Conservation (phyloP, 2,113 vertebrate species). For the Hemichromis elongatus region DNA sequence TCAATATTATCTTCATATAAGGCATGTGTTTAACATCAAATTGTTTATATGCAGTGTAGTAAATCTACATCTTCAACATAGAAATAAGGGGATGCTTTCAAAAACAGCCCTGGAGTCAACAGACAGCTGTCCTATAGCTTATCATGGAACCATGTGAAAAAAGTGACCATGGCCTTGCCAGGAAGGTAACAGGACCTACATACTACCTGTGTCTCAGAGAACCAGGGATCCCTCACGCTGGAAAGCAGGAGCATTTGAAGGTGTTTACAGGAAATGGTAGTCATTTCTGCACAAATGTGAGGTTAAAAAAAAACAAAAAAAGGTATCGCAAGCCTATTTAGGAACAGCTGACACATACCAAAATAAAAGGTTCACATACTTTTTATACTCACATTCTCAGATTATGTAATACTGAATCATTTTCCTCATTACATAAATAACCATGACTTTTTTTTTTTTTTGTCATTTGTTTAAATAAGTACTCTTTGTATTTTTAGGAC, state of each 20-base stretch:
- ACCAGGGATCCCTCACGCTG: not conserved
- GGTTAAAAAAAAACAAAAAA: not conserved
- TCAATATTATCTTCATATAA: not conserved
- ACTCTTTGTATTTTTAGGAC: not conserved
- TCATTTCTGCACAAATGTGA: not conserved
- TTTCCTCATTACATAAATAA: not conserved
- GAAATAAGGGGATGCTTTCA: not conserved
- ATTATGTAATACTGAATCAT: not conserved
- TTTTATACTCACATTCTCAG: not conserved
- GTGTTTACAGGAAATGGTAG: not conserved
- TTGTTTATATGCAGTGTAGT: not conserved
- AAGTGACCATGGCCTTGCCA: not conserved
- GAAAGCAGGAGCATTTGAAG: not conserved
- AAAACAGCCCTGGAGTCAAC: not conserved
- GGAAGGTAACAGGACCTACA: not conserved
- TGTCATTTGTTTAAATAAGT: not conserved
- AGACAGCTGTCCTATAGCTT: not conserved
- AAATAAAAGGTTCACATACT: fast-evolving
- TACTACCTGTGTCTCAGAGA: not conserved
- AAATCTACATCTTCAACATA: not conserved
- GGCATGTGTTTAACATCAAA: not conserved
- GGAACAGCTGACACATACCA: not conserved
- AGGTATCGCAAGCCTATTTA: not conserved
- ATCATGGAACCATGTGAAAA: too few relatives aligned
- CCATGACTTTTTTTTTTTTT: not conserved